phyloP scores from a whole-genome alignment of 1,140 invertebrate genomes.

The Helicorthomorpha holstii region DNA sequence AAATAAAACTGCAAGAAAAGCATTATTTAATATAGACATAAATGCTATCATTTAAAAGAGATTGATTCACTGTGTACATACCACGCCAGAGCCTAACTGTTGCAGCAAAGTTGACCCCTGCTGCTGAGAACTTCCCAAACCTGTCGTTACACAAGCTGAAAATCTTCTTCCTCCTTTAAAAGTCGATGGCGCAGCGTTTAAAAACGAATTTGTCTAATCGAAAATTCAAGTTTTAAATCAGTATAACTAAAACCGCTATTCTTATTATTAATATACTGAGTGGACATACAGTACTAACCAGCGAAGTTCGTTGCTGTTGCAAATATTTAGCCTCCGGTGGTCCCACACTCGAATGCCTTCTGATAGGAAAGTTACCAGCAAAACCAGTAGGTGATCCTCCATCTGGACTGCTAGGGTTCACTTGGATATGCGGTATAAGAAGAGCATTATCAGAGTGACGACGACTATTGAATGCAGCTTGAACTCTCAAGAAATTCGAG shows the following conservation, averaged over 20 bases:
- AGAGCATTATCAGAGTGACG: slow-evolving; percentile 78
- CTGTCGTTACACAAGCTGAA: background rate
- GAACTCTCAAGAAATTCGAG: slow-evolving; percentile 68
- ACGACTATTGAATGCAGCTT: slow-evolving; percentile 51
- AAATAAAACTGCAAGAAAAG: no score
- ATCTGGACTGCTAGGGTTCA: slow-evolving; percentile 34
- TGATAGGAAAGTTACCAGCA: slow-evolving; percentile 45
- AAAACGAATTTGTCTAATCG: background rate
- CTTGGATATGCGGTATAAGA: slow-evolving; percentile 51
- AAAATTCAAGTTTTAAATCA: background rate
- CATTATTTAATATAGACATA: no score
- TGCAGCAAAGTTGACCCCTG: background rate
- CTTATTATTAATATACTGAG: background rate
- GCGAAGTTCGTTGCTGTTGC: slow-evolving; percentile 37
- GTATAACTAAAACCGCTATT: background rate
- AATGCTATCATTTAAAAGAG: no score
- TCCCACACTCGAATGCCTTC: slow-evolving; percentile 73
- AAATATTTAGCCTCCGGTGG: slow-evolving; percentile 64
- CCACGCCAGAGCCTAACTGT: background rate
- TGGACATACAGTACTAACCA: background rate
- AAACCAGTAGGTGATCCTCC: slow-evolving; percentile 60
- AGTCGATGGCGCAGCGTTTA: background rate
- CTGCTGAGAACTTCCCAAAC: background rate
- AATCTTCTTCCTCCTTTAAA: background rate
- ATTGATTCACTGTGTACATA: no score